Evolutionary conservation across 37 sponge, comb jelly and placozoan genomes (phyloP), one percentile per base, ranked within the genome.

Genomic region (Ianthella basta): DNA sequence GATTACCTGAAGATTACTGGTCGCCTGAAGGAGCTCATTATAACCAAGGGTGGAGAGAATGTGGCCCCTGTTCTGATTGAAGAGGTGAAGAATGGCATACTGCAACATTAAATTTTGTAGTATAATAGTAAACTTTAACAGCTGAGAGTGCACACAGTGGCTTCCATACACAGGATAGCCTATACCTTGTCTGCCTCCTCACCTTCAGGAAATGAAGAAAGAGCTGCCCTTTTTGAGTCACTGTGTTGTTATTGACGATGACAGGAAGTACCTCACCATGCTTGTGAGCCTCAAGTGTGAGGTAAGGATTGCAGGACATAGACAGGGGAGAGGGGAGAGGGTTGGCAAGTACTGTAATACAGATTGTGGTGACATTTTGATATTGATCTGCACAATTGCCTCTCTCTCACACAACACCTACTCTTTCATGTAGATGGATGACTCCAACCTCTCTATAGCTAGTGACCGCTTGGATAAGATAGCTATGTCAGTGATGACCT

Each of bases 41-140:
- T 98, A 40, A 98, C 99, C 3, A 75, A 88, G 25, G 98, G 98
- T 1, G 98, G 98, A 16, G 98, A 98, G 90, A 98, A 98, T 64
- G 75, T 98, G 27, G 95, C 99, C 30, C 99, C 99, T 20, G 93
- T 98, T 0, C 92, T 91, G 0, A 94, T 98, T 54, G 99, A 98
- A 84, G 83, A 91, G 61, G 94, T 86, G 6, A 44, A 10, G 6
- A 44, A 44, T 10, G 50, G 6, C 50, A 44, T n/a, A n/a, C n/a
- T n/a, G n/a, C n/a, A n/a, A n/a, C n/a, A n/a, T n/a, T n/a, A n/a
- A n/a, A n/a, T n/a, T n/a, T n/a, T n/a, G n/a, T n/a, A n/a, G n/a
- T n/a, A n/a, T n/a, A n/a, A n/a, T n/a, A n/a, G n/a, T n/a, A n/a
- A n/a, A n/a, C n/a, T n/a, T n/a, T n/a, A n/a, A n/a, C n/a, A n/a